Base-by-base conservation (phyloP, 2,888 invertebrate species). In the Caenorhabditis afra region DNA sequence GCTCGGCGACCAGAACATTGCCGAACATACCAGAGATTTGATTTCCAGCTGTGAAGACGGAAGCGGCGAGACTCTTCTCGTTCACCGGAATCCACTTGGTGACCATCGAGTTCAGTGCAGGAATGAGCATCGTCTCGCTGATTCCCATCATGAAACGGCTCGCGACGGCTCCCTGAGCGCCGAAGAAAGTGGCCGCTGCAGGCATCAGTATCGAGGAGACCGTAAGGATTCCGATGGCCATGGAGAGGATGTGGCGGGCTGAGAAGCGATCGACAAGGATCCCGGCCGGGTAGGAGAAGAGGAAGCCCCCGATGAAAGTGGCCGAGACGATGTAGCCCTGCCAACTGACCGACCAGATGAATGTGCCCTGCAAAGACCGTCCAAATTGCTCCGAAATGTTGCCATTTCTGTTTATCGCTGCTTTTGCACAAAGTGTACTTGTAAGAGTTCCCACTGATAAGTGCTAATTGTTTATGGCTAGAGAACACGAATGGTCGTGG, bases 31-130 rank as follows among this genome's bases (percentile, higher is more conserved):
- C 86, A 52, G 78, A 81, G 12, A 70, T 29, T 58, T 87, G 87
- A 65, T 86, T 87, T 47, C 87, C 87, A 4, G 84, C 64, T 2
- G 87, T 87, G 77, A 84, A 87, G 3, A 87, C 49, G 1, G 87
- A 75, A 12, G 85, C 85, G 1, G 86, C 87, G 2, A 85, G 76
- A 52, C 81, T 80, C 50, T 85, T 79, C 53, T 87, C 87, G 41
- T 84, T 78, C 3, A 81, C 49, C 16, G 87, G 87, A 50, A 87
- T 82, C 87, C 87, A 87, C 41, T 77, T 79, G n/a, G 83, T 83
- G 11, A 85, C 80, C 67, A 87, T 73, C 12, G 83, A 83, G 61
- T 86, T 86, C 14, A 86, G 41, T 2, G 85, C 68, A 4, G 87
- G 87, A n/a, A 85, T 71, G 41, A 87, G 57, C 45, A 85, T 41